Conservation (phyloP, 2,113 vertebrate genomes). For the Penelope pileata region DNA sequence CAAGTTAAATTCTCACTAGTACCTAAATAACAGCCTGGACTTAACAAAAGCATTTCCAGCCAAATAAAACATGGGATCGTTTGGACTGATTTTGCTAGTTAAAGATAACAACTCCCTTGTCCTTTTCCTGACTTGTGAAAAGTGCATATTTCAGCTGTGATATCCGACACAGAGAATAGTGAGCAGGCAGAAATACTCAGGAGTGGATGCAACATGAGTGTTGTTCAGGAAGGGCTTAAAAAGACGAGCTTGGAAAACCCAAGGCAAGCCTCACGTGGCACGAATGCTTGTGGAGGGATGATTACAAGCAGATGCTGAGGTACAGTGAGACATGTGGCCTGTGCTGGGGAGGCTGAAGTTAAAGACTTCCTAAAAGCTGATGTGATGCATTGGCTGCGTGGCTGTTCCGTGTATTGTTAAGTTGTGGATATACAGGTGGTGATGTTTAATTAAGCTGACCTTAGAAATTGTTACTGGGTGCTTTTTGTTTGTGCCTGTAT, state of each 20-base stretch:
- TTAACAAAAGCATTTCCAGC: slow-evolving; percentile 6
- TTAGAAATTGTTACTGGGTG: neutral
- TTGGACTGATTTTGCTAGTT: neutral
- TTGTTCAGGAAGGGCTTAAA: neutral
- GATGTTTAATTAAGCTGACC: neutral
- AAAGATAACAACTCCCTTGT: neutral
- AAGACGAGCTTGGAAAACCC: neutral
- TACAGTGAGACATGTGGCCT: neutral
- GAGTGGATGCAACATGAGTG: rapidly evolving
- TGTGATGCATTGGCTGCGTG: neutral
- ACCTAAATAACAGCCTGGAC: neutral
- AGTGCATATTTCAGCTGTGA: neutral
- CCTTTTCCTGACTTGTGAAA: neutral
- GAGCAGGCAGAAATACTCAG: neutral
- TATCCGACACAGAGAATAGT: neutral
- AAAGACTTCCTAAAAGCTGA: neutral
- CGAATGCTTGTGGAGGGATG: neutral
- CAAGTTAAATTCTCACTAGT: neutral
- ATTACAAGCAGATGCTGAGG: neutral
- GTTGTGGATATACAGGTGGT: rapidly evolving
- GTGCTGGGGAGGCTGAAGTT: neutral
- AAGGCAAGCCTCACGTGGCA: neutral
- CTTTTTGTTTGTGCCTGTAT: neutral
- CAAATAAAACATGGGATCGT: neutral
- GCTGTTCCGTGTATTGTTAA: neutral